Evolutionary conservation across 2,888 invertebrate genomes (phyloP).

Genomic region (Meta bourneti): DNA sequence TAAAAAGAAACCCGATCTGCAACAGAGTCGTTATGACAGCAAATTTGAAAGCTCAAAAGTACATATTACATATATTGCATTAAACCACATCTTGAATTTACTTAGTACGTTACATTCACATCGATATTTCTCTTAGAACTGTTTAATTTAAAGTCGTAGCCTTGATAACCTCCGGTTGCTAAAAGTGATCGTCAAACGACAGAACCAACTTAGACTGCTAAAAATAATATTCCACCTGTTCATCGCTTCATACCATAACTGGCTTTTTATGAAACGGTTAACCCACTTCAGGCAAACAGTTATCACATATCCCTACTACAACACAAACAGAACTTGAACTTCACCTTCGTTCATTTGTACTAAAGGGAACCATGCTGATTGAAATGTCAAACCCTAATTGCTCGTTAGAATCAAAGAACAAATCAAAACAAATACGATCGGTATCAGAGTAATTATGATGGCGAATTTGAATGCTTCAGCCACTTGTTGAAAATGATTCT

Average conservation of each 20-base stretch:
- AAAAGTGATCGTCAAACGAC: no score
- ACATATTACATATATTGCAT: no score
- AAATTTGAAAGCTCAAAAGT: background rate
- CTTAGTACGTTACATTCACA: no score
- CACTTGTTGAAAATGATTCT: slow-evolving; percentile 15
- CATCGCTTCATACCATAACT: no score
- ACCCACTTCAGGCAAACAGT: background rate
- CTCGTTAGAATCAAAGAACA: background rate
- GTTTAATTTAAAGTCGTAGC: no score
- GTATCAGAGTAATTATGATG: background rate
- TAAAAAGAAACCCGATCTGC: slow-evolving; percentile 15
- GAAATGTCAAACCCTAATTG: slow-evolving; percentile 16
- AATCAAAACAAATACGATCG: slow-evolving; percentile 23
- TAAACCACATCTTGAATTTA: no score
- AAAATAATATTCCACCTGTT: no score
- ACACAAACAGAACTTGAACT: slow-evolving; percentile 48
- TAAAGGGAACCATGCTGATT: slow-evolving; percentile 15
- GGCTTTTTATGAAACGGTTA: background rate
- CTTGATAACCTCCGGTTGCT: no score
- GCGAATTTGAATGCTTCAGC: background rate
- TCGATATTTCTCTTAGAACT: no score
- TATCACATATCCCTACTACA: background rate
- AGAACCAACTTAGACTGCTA: no score
- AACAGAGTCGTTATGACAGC: background rate
- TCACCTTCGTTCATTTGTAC: slow-evolving; percentile 27